These are phyloP conservation scores for Sarotherodon lohbergeri DNA, from an alignment of 2,113 vertebrate genomes.

Conservation along the genomic window DNA sequence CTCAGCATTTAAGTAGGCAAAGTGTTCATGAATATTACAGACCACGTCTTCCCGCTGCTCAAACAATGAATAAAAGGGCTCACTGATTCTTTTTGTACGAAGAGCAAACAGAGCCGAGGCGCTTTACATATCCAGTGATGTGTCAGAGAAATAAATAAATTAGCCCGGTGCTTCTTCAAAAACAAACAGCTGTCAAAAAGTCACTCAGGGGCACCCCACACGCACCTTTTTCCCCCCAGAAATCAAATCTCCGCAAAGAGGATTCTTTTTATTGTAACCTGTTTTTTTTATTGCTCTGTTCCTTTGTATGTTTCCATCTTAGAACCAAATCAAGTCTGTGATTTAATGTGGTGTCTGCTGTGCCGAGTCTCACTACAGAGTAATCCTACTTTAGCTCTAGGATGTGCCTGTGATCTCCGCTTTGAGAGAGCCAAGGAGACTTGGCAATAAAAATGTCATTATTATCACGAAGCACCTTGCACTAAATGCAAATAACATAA, in stretches of 20 bases:
- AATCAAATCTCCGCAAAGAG: constrained; percentile 34
- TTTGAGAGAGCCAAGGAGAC: constrained; percentile 46
- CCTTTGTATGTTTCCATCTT: constrained; percentile 41
- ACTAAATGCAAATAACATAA: constrained; percentile 55
- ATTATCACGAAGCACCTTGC: constrained; percentile 32
- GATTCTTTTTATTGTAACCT: constrained; percentile 22
- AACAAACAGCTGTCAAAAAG: constrained; percentile 69
- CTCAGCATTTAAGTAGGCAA: not conserved
- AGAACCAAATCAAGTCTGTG: constrained; percentile 49
- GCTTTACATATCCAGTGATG: constrained; percentile 47
- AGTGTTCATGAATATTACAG: constrained; percentile 24
- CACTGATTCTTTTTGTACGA: constrained; percentile 21
- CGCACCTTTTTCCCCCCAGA: not conserved
- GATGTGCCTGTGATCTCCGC: constrained; percentile 43
- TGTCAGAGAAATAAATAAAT: constrained; percentile 65
- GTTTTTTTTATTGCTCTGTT: constrained; percentile 20
- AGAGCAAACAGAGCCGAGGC: constrained; percentile 24
- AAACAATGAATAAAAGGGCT: constrained; percentile 57
- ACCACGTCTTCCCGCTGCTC: constrained; percentile 7
- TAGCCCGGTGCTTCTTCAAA: constrained; percentile 37
- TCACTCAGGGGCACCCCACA: constrained; percentile 47
- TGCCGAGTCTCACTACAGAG: constrained; percentile 30
- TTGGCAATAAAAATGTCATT: constrained; percentile 51
- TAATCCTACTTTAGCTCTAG: constrained; percentile 47
- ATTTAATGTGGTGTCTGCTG: constrained; percentile 47